Evolutionary conservation across 1,140 invertebrate species (phyloP).

Genomic region (Maconellicoccus hirsutus): DNA sequence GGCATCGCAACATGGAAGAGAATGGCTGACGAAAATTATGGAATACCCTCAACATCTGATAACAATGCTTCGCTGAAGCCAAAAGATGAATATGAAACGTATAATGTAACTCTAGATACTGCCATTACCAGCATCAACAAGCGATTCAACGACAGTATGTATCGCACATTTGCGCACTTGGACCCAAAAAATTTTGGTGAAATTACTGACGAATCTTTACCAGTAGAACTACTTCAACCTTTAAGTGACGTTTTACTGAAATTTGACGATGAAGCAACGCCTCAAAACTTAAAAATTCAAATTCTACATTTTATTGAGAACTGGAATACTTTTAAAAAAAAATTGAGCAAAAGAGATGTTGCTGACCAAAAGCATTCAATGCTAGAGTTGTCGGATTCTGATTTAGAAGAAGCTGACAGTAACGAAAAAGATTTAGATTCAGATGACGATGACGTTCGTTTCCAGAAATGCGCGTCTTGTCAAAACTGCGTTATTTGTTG

Average conservation of each 20-base stretch:
- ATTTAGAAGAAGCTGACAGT: too few relatives aligned
- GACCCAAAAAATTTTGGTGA: background rate
- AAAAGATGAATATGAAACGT: background rate
- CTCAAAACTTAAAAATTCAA: background rate
- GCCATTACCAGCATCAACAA: background rate
- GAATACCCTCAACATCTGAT: too few relatives aligned
- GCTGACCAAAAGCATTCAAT: too few relatives aligned
- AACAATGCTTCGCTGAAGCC: too few relatives aligned
- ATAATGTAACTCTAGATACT: background rate
- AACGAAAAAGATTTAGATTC: background rate
- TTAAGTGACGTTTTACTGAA: background rate
- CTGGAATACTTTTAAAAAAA: background rate
- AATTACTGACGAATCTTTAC: background rate
- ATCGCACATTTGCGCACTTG: constrained; percentile 11
- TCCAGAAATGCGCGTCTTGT: background rate
- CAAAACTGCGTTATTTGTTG: background rate
- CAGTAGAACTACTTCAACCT: background rate
- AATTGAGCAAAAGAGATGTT: background rate
- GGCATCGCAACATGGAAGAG: constrained; percentile 28
- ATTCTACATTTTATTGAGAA: background rate
- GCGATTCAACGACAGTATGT: background rate
- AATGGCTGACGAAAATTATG: too few relatives aligned
- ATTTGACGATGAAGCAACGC: background rate
- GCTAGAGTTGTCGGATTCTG: too few relatives aligned
- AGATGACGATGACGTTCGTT: background rate